These are phyloP conservation scores for Onychomys leucogaster DNA, from an alignment of 2,797 vertebrate species.

Conservation along the genomic window DNA sequence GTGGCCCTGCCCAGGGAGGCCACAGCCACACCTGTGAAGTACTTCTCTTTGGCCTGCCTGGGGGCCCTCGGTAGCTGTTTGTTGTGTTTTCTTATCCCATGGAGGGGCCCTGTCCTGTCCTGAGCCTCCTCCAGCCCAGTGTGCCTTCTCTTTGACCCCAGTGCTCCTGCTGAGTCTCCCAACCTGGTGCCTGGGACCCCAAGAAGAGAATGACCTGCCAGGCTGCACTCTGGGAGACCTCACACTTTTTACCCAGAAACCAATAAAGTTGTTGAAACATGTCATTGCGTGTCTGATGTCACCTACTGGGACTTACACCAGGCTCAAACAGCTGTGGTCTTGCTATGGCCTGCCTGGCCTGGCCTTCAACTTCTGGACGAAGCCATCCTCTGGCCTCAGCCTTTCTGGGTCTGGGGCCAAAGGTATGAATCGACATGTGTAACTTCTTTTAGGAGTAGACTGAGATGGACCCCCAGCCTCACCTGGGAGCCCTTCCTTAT, in stretches of 20 bases:
- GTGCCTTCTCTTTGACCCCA: constrained; percentile 3
- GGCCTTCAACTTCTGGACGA: background rate
- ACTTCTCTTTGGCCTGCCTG: background rate
- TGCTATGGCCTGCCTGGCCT: too few species aligned
- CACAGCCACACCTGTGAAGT: background rate
- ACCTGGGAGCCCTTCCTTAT: background rate
- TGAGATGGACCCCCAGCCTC: background rate
- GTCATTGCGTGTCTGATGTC: background rate
- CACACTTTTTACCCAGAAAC: constrained; percentile 43
- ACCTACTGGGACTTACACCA: background rate
- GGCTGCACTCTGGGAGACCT: background rate
- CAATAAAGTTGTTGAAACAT: constrained; percentile 83
- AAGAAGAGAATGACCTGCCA: background rate
- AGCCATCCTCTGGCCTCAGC: too few species aligned
- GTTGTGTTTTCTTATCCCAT: constrained; percentile 9
- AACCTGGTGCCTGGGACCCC: background rate
- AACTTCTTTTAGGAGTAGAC: background rate
- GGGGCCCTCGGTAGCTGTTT: background rate
- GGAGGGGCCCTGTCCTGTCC: background rate
- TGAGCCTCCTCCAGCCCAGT: background rate
- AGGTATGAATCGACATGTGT: too few species aligned
- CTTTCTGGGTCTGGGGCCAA: background rate
- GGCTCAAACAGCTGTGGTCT: background rate
- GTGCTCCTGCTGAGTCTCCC: constrained; percentile 73
- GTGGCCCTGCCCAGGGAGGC: too few species aligned